Percentiles rank a stretch among this genome's conserved stretches.
phyloP scores from a whole-genome alignment of 1,140 invertebrate species.

The Drosophila murphyi region DNA sequence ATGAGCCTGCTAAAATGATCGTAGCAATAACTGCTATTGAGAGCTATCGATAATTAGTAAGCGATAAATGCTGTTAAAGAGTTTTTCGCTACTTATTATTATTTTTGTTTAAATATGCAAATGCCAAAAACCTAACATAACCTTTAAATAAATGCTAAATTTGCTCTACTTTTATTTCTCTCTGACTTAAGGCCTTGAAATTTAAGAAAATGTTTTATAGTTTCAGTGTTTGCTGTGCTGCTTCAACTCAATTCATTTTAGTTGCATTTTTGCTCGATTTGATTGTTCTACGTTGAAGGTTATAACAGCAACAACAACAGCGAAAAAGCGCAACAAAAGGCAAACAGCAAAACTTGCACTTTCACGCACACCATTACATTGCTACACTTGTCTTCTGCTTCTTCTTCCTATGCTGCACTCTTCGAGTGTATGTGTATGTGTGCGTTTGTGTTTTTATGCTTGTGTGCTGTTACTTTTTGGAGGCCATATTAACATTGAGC shows the following conservation, averaged over 20 bases:
- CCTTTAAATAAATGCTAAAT: too few relatives aligned
- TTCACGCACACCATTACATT: slow-evolving; percentile 51
- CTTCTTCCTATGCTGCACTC: background rate
- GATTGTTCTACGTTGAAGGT: slow-evolving; percentile 75
- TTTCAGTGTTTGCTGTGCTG: slow-evolving; percentile 74
- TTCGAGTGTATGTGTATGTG: background rate
- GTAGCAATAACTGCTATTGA: background rate
- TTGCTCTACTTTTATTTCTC: too few relatives aligned
- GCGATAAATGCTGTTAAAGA: background rate
- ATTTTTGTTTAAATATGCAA: background rate
- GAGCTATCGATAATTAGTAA: background rate
- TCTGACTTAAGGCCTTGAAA: too few relatives aligned
- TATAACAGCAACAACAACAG: slow-evolving; percentile 38
- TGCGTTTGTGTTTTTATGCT: slow-evolving; percentile 16
- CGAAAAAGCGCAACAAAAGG: slow-evolving; percentile 51
- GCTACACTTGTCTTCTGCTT: slow-evolving; percentile 12
- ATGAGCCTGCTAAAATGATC: background rate
- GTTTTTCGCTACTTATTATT: background rate
- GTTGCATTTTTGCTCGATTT: slow-evolving; percentile 64
- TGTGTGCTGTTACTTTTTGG: slow-evolving; percentile 53
- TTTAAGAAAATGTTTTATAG: slow-evolving; percentile 63
- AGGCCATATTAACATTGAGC: slow-evolving; percentile 72
- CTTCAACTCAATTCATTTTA: slow-evolving; percentile 61
- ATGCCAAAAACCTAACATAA: too few relatives aligned
- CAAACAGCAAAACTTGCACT: slow-evolving; percentile 69